Conservation (phyloP, 1,140 invertebrate species). For the Scaptomyza hsui region DNA sequence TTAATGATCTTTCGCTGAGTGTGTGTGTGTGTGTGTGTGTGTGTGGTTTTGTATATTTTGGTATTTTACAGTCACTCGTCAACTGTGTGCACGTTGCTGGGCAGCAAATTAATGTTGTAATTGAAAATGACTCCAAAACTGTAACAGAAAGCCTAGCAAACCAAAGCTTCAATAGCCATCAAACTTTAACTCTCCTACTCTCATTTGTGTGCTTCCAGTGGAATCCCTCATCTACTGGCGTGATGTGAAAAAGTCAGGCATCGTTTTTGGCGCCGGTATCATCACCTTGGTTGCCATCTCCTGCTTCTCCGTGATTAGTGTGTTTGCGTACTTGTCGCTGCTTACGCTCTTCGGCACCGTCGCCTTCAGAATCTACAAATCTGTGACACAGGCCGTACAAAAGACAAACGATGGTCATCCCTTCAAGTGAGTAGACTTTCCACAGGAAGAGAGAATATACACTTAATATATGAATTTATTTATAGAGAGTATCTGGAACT, state of each 20-base stretch:
- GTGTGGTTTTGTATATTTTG: slow-evolving; percentile 51
- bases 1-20: slow-evolving; percentile 5
- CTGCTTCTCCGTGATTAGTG: slow-evolving; percentile 97
- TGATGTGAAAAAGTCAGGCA: slow-evolving; percentile 96
- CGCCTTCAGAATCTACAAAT: slow-evolving; percentile 97
- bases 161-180: neutral
- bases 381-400: slow-evolving; percentile 96
- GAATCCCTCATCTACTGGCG: slow-evolving; percentile 98
- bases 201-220: slow-evolving; percentile 91
- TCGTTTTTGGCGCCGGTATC: slow-evolving; percentile 94
- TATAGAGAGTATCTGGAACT: slow-evolving; percentile 93
- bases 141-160: neutral
- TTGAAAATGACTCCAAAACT: neutral
- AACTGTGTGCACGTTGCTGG: slow-evolving; percentile 15
- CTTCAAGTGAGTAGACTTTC: slow-evolving; percentile 92
- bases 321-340: slow-evolving; percentile 95
- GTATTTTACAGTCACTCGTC: slow-evolving; percentile 34
- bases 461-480: neutral
- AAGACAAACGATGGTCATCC: slow-evolving; percentile 98
- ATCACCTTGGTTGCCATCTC: slow-evolving; percentile 95
- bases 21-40: slow-evolving; percentile 24
- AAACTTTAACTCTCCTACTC: neutral
- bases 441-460: neutral
- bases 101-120: too few species aligned
- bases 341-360: slow-evolving; percentile 92